Base-by-base conservation (phyloP, 2,797 vertebrate genomes). In the Coregonus sp. region DNA sequence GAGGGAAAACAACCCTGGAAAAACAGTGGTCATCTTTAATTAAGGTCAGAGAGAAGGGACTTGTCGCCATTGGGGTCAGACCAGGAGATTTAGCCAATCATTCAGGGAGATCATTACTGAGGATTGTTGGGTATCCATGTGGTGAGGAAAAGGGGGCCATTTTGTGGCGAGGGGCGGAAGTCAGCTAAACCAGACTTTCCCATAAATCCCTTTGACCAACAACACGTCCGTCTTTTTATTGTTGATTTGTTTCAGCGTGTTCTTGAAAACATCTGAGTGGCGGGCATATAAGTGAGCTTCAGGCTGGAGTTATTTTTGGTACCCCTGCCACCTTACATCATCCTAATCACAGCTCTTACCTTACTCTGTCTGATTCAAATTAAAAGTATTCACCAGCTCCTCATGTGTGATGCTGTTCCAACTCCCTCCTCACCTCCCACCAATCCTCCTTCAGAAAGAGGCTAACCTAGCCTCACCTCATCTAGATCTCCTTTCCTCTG, bases 391-490 rank as follows among this genome's bases (percentile, higher is more conserved):
- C 59, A 51, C n/a, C 37, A 18, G n/a, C 15, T 59, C 52, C 5
- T 14, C 11, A 18, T 33, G 20, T 67, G 50, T 20, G n/a, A 7
- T 33, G 31, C 65, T 69, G 5, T 16, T 4, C 37, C 68, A 59
- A 37, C 37, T 29, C 59, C 31, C 56, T 25, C 72, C 33, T n/a
- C n/a, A 25, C 33, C n/a, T 70, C 35, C 52, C n/a, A 5, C 54
- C 3, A 12, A 1, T 15, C 70, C 68, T 12, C 52, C 66, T 56
- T 16, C 29, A 33, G 66, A 29, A 68, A 35, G 9, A 40, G 18
- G 35, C 33, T 51, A 14, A 12, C 70, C 76, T 90, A 85, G 89
- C 86, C 89, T 93, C 89, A 88, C 84, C 85, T 87, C 87, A 83
- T 83, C 85, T 70, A 25, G 4, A 84, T 56, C 18, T 33, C 40